Evolutionary conservation across 2,797 vertebrate species (phyloP), one percentile per base, ranked within the genome.

Genomic region (Hemibagrus guttatus): DNA sequence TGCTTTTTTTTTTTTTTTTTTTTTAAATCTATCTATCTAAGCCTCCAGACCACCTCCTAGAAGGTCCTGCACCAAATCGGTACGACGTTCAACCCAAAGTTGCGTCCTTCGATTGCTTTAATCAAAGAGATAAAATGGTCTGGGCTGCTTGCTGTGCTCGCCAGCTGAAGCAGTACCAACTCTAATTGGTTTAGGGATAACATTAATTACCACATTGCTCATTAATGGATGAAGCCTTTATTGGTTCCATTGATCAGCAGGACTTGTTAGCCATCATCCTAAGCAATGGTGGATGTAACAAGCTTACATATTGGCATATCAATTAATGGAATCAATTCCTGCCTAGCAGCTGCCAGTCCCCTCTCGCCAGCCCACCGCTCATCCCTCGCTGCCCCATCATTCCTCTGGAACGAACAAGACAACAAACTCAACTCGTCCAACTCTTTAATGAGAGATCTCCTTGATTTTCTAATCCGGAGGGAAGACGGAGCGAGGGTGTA

Each of bases 311-410:
- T 99, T 97, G 98, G 98, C 98, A 99, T 98, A 98, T 96, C 98
- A 99, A 99, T 99, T 99, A 99, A 99, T 98, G 96, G 93, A 97
- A 99, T 99, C 98, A 99, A 99, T 99, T 97, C 94, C 96, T 97
- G 96, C 97, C 97, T 95, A 96, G 96, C 95, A 95, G 97, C 97
- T 98, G 96, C 97, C 96, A 96, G 95, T 96, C 91, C 91, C 87
- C 91, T 86, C 90, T 89, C 84, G 46, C 89, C 87, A 86, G 85
- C 86, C 64, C 89, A 93, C 92, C 92, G 91, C 90, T 90, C 85
- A 89, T 90, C 85, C 86, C 81, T 88, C 82, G 87, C 89, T 89
- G 90, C 81, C 86, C 83, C 89, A 87, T 92, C 93, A 94, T 92
- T 92, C 93, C 93, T 95, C 93, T 86, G 91, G 92, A 94, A 94